Conservation (phyloP, 2,113 vertebrate genomes). For the Fulica atra region DNA sequence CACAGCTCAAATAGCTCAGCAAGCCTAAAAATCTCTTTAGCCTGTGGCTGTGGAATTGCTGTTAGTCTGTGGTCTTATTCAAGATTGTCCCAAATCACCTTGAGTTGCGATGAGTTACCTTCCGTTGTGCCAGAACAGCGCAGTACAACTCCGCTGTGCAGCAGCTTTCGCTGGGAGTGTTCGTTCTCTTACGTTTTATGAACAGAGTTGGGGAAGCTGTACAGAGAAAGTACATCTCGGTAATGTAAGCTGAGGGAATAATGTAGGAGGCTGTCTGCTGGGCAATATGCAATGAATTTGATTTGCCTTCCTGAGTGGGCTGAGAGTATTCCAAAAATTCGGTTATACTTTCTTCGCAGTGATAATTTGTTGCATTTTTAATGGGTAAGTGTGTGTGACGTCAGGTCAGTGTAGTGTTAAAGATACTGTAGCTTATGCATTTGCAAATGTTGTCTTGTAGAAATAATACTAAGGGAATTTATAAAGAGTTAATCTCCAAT, state of each 20-base stretch:
- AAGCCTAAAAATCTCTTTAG: slow-evolving; percentile 22
- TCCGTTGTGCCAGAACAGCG: background rate
- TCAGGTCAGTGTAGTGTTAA: background rate
- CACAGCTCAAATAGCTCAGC: background rate
- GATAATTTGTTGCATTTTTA: slow-evolving; percentile 65
- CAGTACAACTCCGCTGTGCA: background rate
- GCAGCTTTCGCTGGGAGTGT: background rate
- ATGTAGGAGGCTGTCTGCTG: slow-evolving; percentile 81
- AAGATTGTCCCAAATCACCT: background rate
- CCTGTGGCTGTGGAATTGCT: background rate
- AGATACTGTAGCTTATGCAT: background rate
- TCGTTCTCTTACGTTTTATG: background rate
- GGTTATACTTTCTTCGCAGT: slow-evolving; percentile 54
- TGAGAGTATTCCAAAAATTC: slow-evolving; percentile 85
- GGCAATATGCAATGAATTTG: slow-evolving; percentile 82
- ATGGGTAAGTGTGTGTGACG: slow-evolving; percentile 18
- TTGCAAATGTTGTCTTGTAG: background rate
- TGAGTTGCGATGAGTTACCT: background rate
- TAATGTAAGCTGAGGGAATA: slow-evolving; percentile 80
- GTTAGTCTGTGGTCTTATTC: background rate
- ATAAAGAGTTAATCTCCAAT: slow-evolving; percentile 12
- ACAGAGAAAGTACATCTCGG: slow-evolving; percentile 41
- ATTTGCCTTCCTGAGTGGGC: slow-evolving; percentile 85
- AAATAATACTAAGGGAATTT: background rate
- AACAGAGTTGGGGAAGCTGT: background rate